Base-by-base conservation (phyloP, 2,888 invertebrate genomes). In the Carterocephalus palaemon region DNA sequence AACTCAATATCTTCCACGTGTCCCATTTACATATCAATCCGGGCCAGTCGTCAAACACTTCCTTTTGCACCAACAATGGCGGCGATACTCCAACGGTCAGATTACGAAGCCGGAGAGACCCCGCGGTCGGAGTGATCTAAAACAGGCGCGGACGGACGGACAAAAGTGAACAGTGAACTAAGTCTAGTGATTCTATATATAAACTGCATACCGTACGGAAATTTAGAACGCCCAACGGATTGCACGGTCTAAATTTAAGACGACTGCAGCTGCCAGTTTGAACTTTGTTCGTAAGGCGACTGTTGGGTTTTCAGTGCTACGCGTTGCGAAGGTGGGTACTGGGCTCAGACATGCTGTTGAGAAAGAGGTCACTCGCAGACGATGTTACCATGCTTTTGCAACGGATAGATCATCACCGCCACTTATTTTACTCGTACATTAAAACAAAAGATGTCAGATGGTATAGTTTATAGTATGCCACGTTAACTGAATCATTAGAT, bases 201-300 rank as follows among this genome's bases (percentile, higher is more conserved):
- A 82, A 73, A 70, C 72, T 67, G 70, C 81, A 79, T 82, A 74
- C 80, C 80, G 75, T 76, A 75, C 75, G 67, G 75, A 81, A 74
- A 85, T 84, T 80, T 85, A 80, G 84, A 80, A 70, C 85, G 67
- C 69, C 75, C 74, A 77, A 79, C 80, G 78, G 75, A 81, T 78
- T 81, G 80, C 80, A 73, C 64, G 75, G 70, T 74, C 81, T 81
- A 79, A 70, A 70, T 80, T 75, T 80, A 77, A 73, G 55, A 57
- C 64, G 67, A 75, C 66, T 78, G 83, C 85, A 84, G 82, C 82
- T 83, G 82, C 83, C 73, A 68, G 72, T 65, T 70, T 78, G 76
- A 80, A 81, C 82, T 80, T 81, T 80, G 77, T 68, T 65, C 68
- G 65, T 69, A 67, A 70, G 75, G 74, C 56, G 49, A 49, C 39